phyloP scores from a whole-genome alignment of 2,797 vertebrate species.

The Peromyscus aztecus region DNA sequence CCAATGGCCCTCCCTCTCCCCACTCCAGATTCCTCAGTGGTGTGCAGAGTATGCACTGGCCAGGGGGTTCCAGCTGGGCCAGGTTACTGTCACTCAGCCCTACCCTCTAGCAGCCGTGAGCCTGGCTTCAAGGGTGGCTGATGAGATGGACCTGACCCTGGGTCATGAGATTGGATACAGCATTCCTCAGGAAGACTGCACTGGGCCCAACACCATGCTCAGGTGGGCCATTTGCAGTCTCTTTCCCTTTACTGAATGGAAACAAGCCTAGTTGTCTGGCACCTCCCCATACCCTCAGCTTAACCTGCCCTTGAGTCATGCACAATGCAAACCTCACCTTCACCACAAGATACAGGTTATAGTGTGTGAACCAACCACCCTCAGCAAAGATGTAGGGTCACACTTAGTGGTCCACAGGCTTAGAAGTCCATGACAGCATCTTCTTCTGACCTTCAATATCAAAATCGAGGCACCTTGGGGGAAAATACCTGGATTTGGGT shows the following conservation, averaged over 20 bases:
- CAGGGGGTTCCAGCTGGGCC: conserved; percentile 91
- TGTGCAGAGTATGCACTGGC: conserved; percentile 96
- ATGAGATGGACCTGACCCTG: conserved; percentile 98
- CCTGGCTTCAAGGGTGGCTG: conserved; percentile 94
- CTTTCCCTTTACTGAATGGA: background rate
- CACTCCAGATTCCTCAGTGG: conserved; percentile 96
- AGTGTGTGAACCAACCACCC: background rate
- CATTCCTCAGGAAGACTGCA: conserved; percentile 95
- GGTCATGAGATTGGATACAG: conserved; percentile 97
- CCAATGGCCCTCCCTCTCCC: rapidly evolving
- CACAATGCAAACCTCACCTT: background rate
- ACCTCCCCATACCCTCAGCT: background rate
- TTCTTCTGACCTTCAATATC: conserved; percentile 27
- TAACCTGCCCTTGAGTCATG: background rate
- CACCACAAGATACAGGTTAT: background rate
- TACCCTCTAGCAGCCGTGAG: conserved; percentile 93
- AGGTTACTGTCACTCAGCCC: conserved; percentile 94
- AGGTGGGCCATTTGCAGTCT: conserved; percentile 87
- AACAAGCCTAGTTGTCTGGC: background rate
- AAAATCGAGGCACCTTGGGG: background rate
- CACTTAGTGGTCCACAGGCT: background rate
- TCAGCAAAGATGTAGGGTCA: background rate
- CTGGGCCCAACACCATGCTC: conserved; percentile 94
- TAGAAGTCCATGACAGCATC: background rate
- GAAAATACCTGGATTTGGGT: background rate